A percentile compares a stretch with the other conserved stretches of the same genome.
phyloP scores from a whole-genome alignment of 2,113 vertebrate species.

The Capreolus pygargus region DNA sequence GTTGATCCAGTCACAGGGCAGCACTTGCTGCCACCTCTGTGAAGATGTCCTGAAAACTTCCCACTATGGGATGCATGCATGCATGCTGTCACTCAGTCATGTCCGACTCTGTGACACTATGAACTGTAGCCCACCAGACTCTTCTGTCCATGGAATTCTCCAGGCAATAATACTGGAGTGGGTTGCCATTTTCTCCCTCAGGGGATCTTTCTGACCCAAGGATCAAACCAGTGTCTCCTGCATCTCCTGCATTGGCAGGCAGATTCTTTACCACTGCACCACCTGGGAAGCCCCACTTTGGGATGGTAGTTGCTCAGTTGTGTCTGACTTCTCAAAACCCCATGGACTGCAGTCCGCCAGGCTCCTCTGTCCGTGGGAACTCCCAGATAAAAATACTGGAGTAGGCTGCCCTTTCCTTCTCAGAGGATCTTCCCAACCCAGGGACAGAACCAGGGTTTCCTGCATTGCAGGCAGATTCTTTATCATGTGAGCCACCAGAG shows the following conservation, averaged over 20 bases:
- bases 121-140: background rate
- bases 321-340: background rate
- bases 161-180: background rate
- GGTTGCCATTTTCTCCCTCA: background rate
- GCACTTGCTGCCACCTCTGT: background rate
- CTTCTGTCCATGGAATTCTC: background rate
- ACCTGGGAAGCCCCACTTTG: background rate
- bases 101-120: background rate
- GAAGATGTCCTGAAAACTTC: background rate
- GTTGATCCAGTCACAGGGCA: background rate
- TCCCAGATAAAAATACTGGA: background rate
- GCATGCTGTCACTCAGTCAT: background rate
- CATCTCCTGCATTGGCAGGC: background rate
- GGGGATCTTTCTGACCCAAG: background rate
- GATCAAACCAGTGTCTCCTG: background rate
- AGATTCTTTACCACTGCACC: background rate
- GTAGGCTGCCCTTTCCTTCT: background rate
- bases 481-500: background rate
- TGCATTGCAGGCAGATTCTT: background rate
- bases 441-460: background rate
- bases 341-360: background rate
- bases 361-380: background rate
- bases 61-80: background rate
- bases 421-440: background rate
- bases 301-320: background rate